A percentile compares a stretch with the other conserved stretches of the same genome.
Evolutionary conservation across 2,797 vertebrate species (phyloP).

Genomic region (Craterocephalus amniculus): DNA sequence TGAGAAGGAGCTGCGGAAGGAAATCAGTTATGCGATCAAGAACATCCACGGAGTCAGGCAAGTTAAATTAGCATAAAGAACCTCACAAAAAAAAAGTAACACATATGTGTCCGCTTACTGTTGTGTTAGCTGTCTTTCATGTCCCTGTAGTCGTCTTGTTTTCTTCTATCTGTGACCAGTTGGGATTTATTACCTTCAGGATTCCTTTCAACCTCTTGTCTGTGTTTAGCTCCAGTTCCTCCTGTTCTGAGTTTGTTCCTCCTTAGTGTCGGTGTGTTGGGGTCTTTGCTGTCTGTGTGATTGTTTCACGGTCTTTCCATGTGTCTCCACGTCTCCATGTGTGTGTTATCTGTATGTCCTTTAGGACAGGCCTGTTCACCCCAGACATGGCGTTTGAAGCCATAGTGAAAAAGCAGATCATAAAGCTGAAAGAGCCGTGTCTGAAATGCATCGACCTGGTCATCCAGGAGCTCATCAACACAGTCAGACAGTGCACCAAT

Average conservation of each 20-base stretch:
- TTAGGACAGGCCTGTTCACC: constrained; percentile 97
- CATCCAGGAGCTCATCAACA: constrained; percentile 98
- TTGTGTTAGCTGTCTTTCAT: constrained; percentile 22
- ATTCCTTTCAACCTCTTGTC: constrained; percentile 6
- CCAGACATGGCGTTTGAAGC: constrained; percentile 97
- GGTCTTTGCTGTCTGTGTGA: constrained; percentile 24
- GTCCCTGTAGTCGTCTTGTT: constrained; percentile 9
- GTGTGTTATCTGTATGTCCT: constrained; percentile 70
- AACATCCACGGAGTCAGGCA: constrained; percentile 98
- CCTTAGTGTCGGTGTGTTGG: constrained; percentile 11
- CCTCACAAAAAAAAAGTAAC: not conserved
- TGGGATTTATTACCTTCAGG: constrained; percentile 7
- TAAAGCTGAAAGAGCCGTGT: constrained; percentile 98
- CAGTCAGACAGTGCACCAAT: constrained; percentile 94
- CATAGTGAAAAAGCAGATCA: constrained; percentile 98
- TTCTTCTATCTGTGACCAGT: constrained; percentile 5
- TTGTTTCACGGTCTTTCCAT: constrained; percentile 35
- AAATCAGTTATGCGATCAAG: constrained; percentile 98
- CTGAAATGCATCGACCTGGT: constrained; percentile 98
- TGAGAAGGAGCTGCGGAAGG: constrained; percentile 93
- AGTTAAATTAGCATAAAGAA: constrained; percentile 57
- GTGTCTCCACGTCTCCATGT: constrained; percentile 57
- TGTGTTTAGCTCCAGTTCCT: constrained; percentile 12
- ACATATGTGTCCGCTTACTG: constrained; percentile 25
- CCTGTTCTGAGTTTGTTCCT: constrained; percentile 3